Percentiles rank a stretch among this genome's conserved stretches.
Evolutionary conservation across 2,888 invertebrate species (phyloP).

Genomic region (Neria commutata): DNA sequence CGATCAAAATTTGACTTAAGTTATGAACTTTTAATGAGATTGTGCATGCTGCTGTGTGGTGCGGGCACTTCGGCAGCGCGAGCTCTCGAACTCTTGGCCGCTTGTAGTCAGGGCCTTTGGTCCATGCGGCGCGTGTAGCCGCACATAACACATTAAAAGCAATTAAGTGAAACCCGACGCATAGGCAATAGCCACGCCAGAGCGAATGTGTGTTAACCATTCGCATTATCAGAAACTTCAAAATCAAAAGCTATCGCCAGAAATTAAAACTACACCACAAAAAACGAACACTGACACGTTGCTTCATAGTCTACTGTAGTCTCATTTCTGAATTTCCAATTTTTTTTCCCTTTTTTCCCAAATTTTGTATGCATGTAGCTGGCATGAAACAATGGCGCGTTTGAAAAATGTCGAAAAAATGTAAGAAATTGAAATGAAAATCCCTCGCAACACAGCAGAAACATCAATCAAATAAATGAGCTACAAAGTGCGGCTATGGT

Average conservation of each 20-base stretch:
- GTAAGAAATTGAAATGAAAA: conserved; percentile 12
- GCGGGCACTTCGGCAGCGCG: too few relatives aligned
- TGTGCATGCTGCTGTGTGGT: too few relatives aligned
- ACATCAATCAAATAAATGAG: conserved; percentile 21
- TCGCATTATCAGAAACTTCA: background rate
- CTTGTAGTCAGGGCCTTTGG: too few relatives aligned
- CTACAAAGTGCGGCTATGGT: background rate
- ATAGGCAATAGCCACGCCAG: too few relatives aligned
- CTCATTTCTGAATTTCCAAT: background rate
- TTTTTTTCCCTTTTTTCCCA: background rate
- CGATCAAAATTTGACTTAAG: too few relatives aligned
- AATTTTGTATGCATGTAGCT: background rate
- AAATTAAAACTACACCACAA: conserved; percentile 3
- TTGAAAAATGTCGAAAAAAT: background rate
- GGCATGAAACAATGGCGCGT: background rate
- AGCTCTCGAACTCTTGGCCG: too few relatives aligned
- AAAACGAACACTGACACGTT: background rate
- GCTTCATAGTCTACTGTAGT: too few relatives aligned
- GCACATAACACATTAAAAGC: background rate
- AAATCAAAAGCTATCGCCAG: background rate
- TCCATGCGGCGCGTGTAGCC: too few relatives aligned
- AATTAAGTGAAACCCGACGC: too few relatives aligned
- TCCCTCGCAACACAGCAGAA: conserved; percentile 6
- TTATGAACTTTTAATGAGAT: too few relatives aligned
- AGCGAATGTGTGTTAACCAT: background rate